Conservation (phyloP, 2,113 vertebrate species). For the Protobothrops mucrosquamatus region DNA sequence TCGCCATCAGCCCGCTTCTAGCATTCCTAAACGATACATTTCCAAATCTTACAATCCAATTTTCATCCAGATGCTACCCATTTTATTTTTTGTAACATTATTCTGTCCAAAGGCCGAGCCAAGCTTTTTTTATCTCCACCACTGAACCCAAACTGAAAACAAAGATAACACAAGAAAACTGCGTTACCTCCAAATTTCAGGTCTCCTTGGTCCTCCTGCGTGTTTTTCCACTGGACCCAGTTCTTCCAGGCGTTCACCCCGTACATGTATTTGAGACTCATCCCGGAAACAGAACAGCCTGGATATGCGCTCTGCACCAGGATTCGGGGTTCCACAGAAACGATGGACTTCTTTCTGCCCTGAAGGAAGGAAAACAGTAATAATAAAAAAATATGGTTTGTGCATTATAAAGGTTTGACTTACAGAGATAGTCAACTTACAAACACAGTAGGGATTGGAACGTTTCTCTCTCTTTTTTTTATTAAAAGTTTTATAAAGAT, state of each 20-base stretch:
- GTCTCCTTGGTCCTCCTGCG: constrained; percentile 82
- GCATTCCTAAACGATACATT: not conserved
- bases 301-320: constrained; percentile 71
- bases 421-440: not conserved
- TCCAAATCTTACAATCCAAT: not conserved
- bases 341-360: constrained; percentile 80
- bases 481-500: no score
- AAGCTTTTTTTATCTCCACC: not conserved
- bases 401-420: no score
- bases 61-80: not conserved
- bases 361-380: constrained; percentile 56
- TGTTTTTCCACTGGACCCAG: constrained; percentile 91
- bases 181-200: constrained; percentile 77
- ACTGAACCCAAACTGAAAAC: not conserved
- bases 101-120: not conserved
- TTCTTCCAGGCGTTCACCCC: constrained; percentile 94
- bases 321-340: constrained; percentile 64
- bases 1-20: not conserved
- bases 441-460: not conserved
- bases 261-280: constrained; percentile 86
- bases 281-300: constrained; percentile 74
- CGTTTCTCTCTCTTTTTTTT: no score
- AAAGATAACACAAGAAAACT: not conserved
- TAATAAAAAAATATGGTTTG: no score
- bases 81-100: not conserved